Evolutionary conservation across 2,888 invertebrate genomes (phyloP).

Genomic region (Antitype chi): DNA sequence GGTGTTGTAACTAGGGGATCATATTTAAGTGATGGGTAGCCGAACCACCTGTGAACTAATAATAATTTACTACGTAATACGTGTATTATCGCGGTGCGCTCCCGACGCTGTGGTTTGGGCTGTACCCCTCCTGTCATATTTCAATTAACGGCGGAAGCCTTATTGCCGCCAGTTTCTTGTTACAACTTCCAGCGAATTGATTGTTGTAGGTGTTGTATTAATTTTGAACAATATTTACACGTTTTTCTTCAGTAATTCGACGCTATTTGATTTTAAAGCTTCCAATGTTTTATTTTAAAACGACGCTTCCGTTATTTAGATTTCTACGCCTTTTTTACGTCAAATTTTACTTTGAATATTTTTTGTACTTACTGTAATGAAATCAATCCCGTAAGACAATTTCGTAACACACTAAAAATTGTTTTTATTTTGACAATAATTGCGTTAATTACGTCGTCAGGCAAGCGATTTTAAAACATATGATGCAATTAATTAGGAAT

Average conservation of each 20-base stretch:
- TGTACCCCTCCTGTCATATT: constrained; percentile 53
- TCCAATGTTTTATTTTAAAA: neutral
- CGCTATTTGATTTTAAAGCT: constrained; percentile 1
- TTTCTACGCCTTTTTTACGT: too few relatives aligned
- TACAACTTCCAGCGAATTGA: constrained; percentile 25
- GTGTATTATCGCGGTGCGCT: constrained; percentile 6
- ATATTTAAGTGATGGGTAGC: constrained; percentile 13
- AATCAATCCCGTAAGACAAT: too few relatives aligned
- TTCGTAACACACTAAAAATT: too few relatives aligned
- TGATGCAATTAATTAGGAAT: too few relatives aligned
- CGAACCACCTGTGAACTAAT: constrained; percentile 53
- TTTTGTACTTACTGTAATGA: too few relatives aligned
- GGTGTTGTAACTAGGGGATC: neutral
- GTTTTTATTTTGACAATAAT: too few relatives aligned
- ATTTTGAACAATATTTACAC: neutral
- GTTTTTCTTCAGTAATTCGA: constrained; percentile 13
- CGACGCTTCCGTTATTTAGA: neutral
- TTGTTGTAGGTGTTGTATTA: neutral
- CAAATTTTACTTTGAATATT: too few relatives aligned
- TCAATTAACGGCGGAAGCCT: constrained; percentile 52
- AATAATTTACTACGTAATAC: constrained; percentile 32
- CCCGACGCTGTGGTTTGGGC: constrained; percentile 28
- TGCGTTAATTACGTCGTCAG: too few relatives aligned
- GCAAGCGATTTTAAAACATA: too few relatives aligned
- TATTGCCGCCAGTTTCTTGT: constrained; percentile 29